Evolutionary conservation across 2,888 invertebrate species (phyloP), one percentile per base, ranked within the genome.

Genomic region (Caradrina kadenii): DNA sequence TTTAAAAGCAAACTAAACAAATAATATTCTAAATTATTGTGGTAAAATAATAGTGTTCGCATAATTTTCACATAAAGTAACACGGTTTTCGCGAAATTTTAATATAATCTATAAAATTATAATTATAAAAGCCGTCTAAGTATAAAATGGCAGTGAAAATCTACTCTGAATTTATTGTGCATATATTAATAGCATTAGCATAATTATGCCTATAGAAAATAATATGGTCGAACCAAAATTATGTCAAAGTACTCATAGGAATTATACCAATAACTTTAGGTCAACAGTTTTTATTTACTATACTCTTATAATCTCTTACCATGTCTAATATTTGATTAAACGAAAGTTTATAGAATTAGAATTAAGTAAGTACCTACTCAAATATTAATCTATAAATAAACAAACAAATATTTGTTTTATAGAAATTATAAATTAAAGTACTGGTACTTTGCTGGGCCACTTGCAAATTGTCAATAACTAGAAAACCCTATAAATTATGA

Each of bases 31-130:
- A 60, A 63, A 69, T 42, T 42, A 45, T 31, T 56, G 42, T 39
- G n/a, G 22, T 53, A 63, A 17, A 62, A 63, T 66, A 64, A 61
- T 61, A 22, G 42, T 5, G 11, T 56, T 64, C 26, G 66, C 19
- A 67, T 81, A 76, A 81, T 73, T 59, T 81, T 81, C 61, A 19
- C 66, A 73, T 69, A 67, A 65, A 72, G 50, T 72, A 61, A 61
- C 64, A 56, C 26, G 54, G 56, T 65, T 61, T 63, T 65, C 63
- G 49, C 19, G 21, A 58, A 54, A 52, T 59, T 50, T 31, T 75
- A 65, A 39, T 45, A 45, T 59, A n/a, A 60, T 60, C 42, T 79
- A 22, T 50, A 39, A 60, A 55, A 49, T 62, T 64, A 48, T 56
- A 55, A 50, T 60, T 48, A 45, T 69, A 61, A 61, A 62, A 48